Evolutionary conservation across 2,888 invertebrate genomes (phyloP).

Genomic region (Clivina fossor): DNA sequence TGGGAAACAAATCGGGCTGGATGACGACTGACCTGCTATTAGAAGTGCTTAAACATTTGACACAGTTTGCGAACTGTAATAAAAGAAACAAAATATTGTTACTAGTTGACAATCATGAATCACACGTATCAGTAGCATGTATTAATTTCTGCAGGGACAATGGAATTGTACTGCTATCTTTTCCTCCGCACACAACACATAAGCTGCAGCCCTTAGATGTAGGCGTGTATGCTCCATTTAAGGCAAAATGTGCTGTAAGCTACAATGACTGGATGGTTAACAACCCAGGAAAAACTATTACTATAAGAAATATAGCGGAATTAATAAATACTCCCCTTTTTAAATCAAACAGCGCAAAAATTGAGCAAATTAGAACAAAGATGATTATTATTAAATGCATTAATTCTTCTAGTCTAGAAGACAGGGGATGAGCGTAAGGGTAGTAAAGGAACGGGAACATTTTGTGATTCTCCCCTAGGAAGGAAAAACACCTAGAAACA

Average conservation of each 20-base stretch:
- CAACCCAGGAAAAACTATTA: conserved; percentile 43
- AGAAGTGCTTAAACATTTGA: conserved; percentile 39
- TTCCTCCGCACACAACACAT: conserved; percentile 47
- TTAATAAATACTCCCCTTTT: conserved; percentile 36
- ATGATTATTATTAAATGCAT: no score
- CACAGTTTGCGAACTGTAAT: conserved; percentile 30
- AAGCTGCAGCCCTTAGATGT: conserved; percentile 45
- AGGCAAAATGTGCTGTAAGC: conserved; percentile 41
- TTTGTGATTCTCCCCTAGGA: no score
- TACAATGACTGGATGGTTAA: conserved; percentile 38
- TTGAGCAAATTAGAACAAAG: no score
- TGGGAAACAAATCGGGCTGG: conserved; percentile 43
- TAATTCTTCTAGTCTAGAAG: no score
- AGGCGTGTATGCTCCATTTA: conserved; percentile 44
- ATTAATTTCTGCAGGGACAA: conserved; percentile 45
- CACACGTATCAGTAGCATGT: conserved; percentile 43
- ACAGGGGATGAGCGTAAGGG: no score
- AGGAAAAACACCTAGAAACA: no score
- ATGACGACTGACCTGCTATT: conserved; percentile 44
- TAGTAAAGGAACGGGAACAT: no score
- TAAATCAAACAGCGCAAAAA: no score
- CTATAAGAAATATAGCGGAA: conserved; percentile 36
- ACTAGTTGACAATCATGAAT: conserved; percentile 46
- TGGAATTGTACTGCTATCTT: conserved; percentile 46
- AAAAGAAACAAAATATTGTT: conserved; percentile 41